These are phyloP conservation scores for Lycaena phlaeas DNA, from an alignment of 2,888 invertebrate species.

Conservation along the genomic window DNA sequence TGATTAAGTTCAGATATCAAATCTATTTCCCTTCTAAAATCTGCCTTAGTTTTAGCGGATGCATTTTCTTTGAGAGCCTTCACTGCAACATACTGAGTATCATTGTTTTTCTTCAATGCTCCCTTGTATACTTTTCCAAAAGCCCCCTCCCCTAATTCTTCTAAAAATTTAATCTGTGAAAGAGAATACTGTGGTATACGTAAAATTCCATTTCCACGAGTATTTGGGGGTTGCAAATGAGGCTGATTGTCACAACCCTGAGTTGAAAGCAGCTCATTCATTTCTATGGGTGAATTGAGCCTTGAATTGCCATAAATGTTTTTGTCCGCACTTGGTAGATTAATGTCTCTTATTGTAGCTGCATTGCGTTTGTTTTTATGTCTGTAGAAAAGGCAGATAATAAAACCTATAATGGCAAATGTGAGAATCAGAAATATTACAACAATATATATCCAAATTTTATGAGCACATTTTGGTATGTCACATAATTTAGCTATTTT, in stretches of 20 bases:
- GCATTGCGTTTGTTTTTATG: constrained; percentile 70
- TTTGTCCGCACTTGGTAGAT: constrained; percentile 81
- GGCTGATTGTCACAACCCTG: constrained; percentile 59
- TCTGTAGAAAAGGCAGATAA: constrained; percentile 76
- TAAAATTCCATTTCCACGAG: constrained; percentile 66
- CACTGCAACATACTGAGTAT: constrained; percentile 88
- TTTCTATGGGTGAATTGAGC: constrained; percentile 85
- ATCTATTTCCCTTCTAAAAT: constrained; percentile 95
- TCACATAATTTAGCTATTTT: constrained; percentile 87
- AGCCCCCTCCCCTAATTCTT: constrained; percentile 95
- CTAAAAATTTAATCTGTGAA: constrained; percentile 87
- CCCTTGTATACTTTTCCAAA: constrained; percentile 99
- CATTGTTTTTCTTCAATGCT: constrained; percentile 80
- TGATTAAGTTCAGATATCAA: constrained; percentile 95
- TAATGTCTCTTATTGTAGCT: constrained; percentile 79
- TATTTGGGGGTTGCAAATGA: constrained; percentile 51
- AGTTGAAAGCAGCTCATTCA: constrained; percentile 82
- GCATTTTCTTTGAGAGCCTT: constrained; percentile 96
- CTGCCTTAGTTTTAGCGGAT: constrained; percentile 90
- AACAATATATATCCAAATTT: constrained; percentile 87
- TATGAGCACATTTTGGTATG: constrained; percentile 90
- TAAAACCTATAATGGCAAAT: constrained; percentile 49
- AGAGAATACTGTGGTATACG: constrained; percentile 89
- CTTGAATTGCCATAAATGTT: constrained; percentile 87
- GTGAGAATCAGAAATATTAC: constrained; percentile 75